Base-by-base conservation (phyloP, 2,797 vertebrate genomes). In the Enteromius fasciolatus region DNA sequence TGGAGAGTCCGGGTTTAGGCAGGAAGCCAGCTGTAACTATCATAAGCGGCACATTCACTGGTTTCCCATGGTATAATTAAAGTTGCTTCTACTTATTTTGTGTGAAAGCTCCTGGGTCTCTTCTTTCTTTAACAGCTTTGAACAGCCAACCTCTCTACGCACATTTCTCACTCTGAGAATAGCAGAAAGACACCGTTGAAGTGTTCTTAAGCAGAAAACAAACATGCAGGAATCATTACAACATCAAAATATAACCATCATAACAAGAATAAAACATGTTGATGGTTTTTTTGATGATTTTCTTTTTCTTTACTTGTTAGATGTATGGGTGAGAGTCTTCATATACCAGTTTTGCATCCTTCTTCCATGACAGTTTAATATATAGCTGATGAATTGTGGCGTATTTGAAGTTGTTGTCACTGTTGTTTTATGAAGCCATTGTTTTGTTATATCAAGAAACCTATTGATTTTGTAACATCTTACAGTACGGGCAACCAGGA, bases 401-500 rank as follows among this genome's bases (percentile, higher is more conserved):
- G 33, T 46, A 72, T 72, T 28, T 68, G 33, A 25, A 31, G 52
- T 31, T 20, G 15, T 70, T 68, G 6, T 31, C 15, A 18, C 52
- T 33, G 50, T 81, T 86, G 46, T 52, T 17, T 66, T 66, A 25
- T 59, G 44, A 33, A 46, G 15, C 25, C 54, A 28, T 78, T 54
- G 2, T 44, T 39, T 75, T 70, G 48, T 63, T 74, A 75, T 78
- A 83, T 78, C 46, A 17, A 64, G 48, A 66, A 67, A 39, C 90
- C 75, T 78, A 80, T 88, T 78, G 83, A 79, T 69, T 77, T 50
- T 79, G 63, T 81, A 33, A 61, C 39, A 4, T 81, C 52, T 81
- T n/a, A 48, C 28, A 54, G 75, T 84, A 87, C 75, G 85, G 87
- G 84, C 77, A 83, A 89, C 85, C 66, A 90, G 91, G 90, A 94